Conservation (phyloP, 2,797 vertebrate species). For the Ctenopoma kingsleyae region DNA sequence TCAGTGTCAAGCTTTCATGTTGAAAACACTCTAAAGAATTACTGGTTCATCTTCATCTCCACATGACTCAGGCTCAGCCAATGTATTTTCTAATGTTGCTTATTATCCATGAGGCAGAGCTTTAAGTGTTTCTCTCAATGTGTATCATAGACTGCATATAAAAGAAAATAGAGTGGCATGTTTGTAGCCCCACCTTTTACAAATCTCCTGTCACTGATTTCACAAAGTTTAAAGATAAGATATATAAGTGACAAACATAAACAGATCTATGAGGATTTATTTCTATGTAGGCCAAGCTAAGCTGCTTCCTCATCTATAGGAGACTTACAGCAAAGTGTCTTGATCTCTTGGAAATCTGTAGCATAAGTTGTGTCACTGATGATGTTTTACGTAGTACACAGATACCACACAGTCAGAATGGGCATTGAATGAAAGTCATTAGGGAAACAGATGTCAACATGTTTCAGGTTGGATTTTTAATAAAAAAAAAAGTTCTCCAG, state of each 20-base stretch:
- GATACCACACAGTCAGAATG: constrained; percentile 39
- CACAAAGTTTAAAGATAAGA: constrained; percentile 15
- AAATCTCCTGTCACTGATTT: constrained; percentile 28
- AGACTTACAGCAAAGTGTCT: not conserved
- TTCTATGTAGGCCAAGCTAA: constrained; percentile 22
- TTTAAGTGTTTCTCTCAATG: constrained; percentile 31
- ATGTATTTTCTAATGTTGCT: constrained; percentile 27
- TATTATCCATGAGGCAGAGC: constrained; percentile 41
- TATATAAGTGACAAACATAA: constrained; percentile 42
- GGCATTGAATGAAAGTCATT: constrained; percentile 68
- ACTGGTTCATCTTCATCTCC: constrained; percentile 43
- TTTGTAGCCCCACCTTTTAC: constrained; percentile 24
- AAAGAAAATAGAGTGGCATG: constrained; percentile 19
- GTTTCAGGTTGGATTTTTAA: constrained; percentile 66
- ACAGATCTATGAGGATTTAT: constrained; percentile 35
- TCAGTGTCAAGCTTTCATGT: constrained; percentile 30
- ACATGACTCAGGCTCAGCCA: constrained; percentile 3
- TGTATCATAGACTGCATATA: constrained; percentile 12
- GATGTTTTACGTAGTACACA: constrained; percentile 25
- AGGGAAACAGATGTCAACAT: constrained; percentile 74
- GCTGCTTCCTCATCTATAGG: constrained; percentile 26
- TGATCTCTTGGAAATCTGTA: constrained; percentile 35
- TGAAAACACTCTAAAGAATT: constrained; percentile 44
- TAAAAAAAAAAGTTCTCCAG: constrained; percentile 35
- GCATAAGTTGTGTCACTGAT: constrained; percentile 14